Conservation (phyloP, 2,888 invertebrate genomes). For the Torymus texanus region DNA sequence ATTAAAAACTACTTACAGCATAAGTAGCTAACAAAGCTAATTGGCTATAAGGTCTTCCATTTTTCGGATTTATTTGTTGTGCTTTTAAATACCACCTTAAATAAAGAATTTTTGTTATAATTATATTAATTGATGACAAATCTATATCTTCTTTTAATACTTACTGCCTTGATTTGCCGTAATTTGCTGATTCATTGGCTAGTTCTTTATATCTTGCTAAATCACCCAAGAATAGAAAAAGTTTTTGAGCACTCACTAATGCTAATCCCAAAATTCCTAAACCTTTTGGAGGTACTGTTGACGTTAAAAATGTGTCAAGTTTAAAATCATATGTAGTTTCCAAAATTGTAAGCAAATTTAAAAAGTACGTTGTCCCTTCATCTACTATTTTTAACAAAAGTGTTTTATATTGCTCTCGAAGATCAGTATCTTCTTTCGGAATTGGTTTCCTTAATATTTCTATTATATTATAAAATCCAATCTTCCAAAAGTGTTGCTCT, state of each 20-base stretch:
- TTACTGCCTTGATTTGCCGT: constrained; percentile 85
- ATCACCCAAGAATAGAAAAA: constrained; percentile 93
- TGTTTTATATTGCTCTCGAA: constrained; percentile 81
- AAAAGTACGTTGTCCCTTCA: constrained; percentile 88
- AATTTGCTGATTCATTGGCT: constrained; percentile 87
- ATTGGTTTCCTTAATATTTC: constrained; percentile 86
- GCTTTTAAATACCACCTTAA: constrained; percentile 93
- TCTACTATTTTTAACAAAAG: constrained; percentile 84
- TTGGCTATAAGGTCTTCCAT: constrained; percentile 96
- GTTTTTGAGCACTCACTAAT: constrained; percentile 89
- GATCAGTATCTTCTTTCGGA: constrained; percentile 78
- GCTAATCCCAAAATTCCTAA: constrained; percentile 84
- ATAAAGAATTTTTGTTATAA: constrained; percentile 39
- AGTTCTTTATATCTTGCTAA: constrained; percentile 93
- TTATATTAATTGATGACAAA: not conserved
- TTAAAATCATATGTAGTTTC: constrained; percentile 87
- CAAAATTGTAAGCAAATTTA: constrained; percentile 83
- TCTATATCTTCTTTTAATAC: constrained; percentile 62
- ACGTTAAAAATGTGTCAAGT: constrained; percentile 78
- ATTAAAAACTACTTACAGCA: constrained; percentile 79
- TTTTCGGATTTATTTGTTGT: constrained; percentile 94
- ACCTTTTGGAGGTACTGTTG: constrained; percentile 78
- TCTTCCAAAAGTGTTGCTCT: constrained; percentile 94
- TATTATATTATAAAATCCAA: constrained; percentile 91
- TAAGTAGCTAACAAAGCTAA: constrained; percentile 92